A percentile compares a stretch with the other conserved stretches of the same genome.
Evolutionary conservation across 1,140 invertebrate genomes (phyloP).

Genomic region (Ceratina japonica): DNA sequence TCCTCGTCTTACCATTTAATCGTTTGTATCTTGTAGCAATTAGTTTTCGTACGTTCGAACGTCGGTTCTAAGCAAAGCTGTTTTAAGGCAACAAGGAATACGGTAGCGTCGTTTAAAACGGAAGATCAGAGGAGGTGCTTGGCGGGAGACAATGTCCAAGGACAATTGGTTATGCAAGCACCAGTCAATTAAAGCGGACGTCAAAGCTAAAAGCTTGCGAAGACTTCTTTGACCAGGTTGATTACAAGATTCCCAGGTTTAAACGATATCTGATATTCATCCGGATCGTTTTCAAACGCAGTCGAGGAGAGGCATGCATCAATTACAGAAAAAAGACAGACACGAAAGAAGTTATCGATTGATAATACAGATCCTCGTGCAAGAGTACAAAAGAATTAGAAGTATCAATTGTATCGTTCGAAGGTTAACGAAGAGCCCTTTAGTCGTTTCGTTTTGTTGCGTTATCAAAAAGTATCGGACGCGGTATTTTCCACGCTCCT

Average conservation of each 20-base stretch:
- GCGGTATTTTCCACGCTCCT: no score
- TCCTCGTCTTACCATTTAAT: no score
- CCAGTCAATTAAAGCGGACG: slow-evolving; percentile 23
- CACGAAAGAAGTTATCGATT: not conserved
- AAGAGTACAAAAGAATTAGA: slow-evolving; percentile 12
- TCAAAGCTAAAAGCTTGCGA: slow-evolving; percentile 3
- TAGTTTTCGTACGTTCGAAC: no score
- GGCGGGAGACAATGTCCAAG: not conserved
- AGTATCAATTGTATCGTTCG: not conserved
- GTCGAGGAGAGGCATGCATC: not conserved
- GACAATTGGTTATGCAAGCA: slow-evolving; percentile 36
- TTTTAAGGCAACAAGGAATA: no score
- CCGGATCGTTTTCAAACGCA: not conserved
- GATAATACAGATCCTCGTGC: not conserved
- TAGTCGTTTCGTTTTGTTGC: not conserved
- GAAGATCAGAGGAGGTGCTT: not conserved
- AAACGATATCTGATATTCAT: slow-evolving; percentile 28
- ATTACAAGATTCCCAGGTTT: not conserved
- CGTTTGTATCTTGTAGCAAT: no score
- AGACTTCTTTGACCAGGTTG: no score
- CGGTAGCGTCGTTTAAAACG: not conserved
- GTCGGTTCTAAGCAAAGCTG: no score
- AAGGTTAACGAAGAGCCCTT: not conserved
- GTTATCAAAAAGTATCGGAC: no score
- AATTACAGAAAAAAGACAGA: not conserved